These are phyloP conservation scores for Arremon aurantiirostris DNA, from an alignment of 2,797 vertebrate species.

Conservation along the genomic window DNA sequence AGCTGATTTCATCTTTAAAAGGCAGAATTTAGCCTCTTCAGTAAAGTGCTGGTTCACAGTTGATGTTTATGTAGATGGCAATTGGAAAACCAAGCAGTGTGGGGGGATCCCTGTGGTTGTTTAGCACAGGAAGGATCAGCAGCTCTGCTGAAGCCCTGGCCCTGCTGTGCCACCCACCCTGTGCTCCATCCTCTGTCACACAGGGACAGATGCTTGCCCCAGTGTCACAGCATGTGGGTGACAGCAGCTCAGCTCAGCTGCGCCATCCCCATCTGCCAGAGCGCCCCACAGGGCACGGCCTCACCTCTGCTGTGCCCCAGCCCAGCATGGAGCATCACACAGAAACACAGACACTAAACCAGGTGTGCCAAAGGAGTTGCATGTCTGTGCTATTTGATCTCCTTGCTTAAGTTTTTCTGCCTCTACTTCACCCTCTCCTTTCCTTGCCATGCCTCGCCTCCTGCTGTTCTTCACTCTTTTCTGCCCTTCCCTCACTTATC, in stretches of 20 bases:
- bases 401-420: neutral
- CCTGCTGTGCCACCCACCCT: neutral
- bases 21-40: constrained; percentile 48
- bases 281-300: neutral
- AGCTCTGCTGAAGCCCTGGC: neutral
- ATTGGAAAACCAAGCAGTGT: neutral
- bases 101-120: neutral
- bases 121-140: neutral
- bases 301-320: accelerated
- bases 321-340: accelerated
- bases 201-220: neutral
- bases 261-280: neutral
- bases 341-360: neutral
- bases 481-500: neutral
- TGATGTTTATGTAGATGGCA: neutral
- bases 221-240: accelerated
- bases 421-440: neutral
- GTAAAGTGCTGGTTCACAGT: neutral
- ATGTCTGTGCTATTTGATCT: neutral
- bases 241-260: accelerated
- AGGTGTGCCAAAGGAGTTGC: neutral
- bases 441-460: neutral
- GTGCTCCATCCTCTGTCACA: neutral
- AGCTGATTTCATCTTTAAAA: constrained; percentile 15
- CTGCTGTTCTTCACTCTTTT: neutral